These are phyloP conservation scores for Phragmatobia fuliginosa DNA, from an alignment of 2,888 invertebrate species.

Conservation along the genomic window DNA sequence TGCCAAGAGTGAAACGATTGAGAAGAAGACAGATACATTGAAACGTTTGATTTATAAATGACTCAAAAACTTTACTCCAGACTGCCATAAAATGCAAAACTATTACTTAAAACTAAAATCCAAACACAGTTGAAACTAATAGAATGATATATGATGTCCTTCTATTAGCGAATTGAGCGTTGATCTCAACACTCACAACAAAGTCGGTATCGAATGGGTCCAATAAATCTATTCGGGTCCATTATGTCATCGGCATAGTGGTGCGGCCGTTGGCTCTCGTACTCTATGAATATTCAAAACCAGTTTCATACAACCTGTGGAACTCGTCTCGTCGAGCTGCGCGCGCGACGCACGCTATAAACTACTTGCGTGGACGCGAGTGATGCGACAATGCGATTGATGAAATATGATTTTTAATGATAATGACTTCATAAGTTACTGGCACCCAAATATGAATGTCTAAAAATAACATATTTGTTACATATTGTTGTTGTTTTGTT, in stretches of 20 bases:
- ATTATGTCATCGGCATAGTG: conserved; percentile 79
- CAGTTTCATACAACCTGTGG: conserved; percentile 64
- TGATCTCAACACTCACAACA: conserved; percentile 42
- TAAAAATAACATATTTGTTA: not conserved
- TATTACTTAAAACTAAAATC: not conserved
- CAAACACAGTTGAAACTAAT: conserved; percentile 7
- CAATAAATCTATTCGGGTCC: conserved; percentile 71
- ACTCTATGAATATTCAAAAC: conserved; percentile 77
- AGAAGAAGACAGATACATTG: not conserved
- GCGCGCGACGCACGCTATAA: conserved; percentile 32
- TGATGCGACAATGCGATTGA: conserved; percentile 45
- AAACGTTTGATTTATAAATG: not conserved
- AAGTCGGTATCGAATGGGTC: conserved; percentile 52
- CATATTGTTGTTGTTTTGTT: not conserved
- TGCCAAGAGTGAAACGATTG: no score
- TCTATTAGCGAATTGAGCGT: conserved; percentile 14
- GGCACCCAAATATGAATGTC: not conserved
- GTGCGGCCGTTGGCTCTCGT: conserved; percentile 68
- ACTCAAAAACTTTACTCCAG: conserved; percentile 7
- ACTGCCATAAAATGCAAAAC: conserved; percentile 19
- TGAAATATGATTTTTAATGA: conserved; percentile 42
- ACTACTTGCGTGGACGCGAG: conserved; percentile 47
- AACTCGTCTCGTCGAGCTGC: conserved; percentile 56
- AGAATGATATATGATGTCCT: conserved; percentile 12
- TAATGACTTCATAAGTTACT: not conserved